Base-by-base conservation (phyloP, 2,113 vertebrate species). In the Pica pica region DNA sequence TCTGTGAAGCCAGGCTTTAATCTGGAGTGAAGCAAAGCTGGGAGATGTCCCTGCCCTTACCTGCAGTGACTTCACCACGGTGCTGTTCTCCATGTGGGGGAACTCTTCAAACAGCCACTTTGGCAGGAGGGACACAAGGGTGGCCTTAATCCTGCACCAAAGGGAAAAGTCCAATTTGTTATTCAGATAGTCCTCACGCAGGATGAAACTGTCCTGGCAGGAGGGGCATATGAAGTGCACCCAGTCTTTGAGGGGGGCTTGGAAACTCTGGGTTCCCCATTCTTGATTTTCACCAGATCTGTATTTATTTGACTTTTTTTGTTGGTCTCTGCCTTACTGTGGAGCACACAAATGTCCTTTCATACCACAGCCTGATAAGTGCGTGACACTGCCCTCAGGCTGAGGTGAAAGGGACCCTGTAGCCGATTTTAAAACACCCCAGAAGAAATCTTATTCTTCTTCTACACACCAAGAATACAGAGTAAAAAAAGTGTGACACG, bases 71-170 rank as follows among this genome's bases (percentile, higher is more conserved):
- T 94, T 98, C 10, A 96, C 67, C 65, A 70, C 96, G 6, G 16
- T 65, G 80, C 98, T 98, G 76, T 98, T 98, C 75, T 97, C 95
- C 88, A 98, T 1, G 35, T 53, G 97, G 84, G 98, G 98, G 19
- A 97, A 93, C 22, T 97, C 97, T 70, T 98, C 98, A 33, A 59
- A 27, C 26, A 98, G 86, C 96, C 98, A 98, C 23, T 80, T 80
- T 0, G 98, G 98, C 83, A 97, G 44, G 11, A 98, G 42, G 10
- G 71, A 57, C 67, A 88, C 83, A 1, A 95, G 6, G 26, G 52
- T 39, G 83, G 83, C 91, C 35, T 94, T 98, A 26, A 97, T 49
- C 83, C 98, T 98, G 56, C 17, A 59, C 5, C 55, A 35, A 53
- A 81, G 85, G 59, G 44, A 10, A 79, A 56, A 84, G 49, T 37